Percentiles rank a stretch among this genome's conserved stretches.
Conservation (phyloP, 2,113 vertebrate species). For the Scomber scombrus region DNA sequence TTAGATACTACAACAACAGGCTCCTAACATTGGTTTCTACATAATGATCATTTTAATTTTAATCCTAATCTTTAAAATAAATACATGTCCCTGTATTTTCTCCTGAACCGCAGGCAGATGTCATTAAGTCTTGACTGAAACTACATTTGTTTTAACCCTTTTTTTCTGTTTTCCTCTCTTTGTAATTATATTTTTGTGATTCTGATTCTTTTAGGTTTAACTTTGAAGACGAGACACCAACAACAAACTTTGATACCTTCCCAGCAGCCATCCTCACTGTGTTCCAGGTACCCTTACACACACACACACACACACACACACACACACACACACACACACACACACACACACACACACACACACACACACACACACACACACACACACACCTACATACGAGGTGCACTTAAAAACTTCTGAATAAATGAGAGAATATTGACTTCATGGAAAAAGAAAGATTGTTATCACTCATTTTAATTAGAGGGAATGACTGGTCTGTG, state of each 20-base stretch:
- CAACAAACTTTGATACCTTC: slow-evolving; percentile 97
- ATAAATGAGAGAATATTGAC: slow-evolving; percentile 30
- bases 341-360: background rate
- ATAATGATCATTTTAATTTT: background rate
- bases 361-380: background rate
- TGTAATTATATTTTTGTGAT: background rate
- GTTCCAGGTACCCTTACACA: slow-evolving; percentile 88
- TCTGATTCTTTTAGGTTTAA: slow-evolving; percentile 90
- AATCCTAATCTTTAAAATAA: background rate
- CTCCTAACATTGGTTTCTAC: background rate
- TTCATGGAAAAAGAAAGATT: slow-evolving; percentile 26
- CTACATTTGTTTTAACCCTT: background rate
- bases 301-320: background rate
- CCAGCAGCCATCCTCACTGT: slow-evolving; percentile 97
- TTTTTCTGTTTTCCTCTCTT: background rate
- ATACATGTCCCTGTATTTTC: background rate
- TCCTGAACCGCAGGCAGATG: slow-evolving; percentile 27
- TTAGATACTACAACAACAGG: background rate
- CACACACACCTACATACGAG: background rate
- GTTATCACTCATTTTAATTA: slow-evolving; percentile 62
- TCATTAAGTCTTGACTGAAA: slow-evolving; percentile 6
- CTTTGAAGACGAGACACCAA: slow-evolving; percentile 94
- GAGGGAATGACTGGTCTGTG: slow-evolving; percentile 47
- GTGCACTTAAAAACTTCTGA: background rate
- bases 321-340: background rate